These are phyloP conservation scores for Takifugu flavidus DNA, from an alignment of 2,113 vertebrate species.

Conservation along the genomic window DNA sequence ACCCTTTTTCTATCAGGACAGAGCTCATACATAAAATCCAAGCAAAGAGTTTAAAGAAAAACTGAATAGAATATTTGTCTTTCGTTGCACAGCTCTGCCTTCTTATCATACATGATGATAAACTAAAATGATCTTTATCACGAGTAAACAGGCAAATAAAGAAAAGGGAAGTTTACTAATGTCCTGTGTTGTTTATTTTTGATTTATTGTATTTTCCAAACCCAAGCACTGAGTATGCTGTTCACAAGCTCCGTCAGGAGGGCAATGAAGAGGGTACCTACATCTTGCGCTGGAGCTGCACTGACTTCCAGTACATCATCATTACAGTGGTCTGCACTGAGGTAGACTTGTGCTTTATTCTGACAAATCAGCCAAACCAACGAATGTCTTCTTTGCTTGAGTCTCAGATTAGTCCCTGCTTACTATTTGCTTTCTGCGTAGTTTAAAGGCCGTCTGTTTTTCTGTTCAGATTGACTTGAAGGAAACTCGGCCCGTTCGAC, in stretches of 20 bases:
- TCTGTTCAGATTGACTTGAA: conserved; percentile 46
- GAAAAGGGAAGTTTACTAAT: too few relatives aligned
- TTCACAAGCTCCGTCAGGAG: conserved; percentile 89
- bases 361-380: background rate
- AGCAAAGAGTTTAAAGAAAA: too few relatives aligned
- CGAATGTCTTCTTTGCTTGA: background rate
- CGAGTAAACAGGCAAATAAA: too few relatives aligned
- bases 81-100: too few relatives aligned
- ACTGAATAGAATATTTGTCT: too few relatives aligned
- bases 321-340: conserved; percentile 93
- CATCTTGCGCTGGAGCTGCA: conserved; percentile 93
- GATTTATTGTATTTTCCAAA: background rate
- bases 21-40: too few relatives aligned
- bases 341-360: conserved; percentile 40
- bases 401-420: background rate
- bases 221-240: conserved; percentile 89
- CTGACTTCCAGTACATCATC: conserved; percentile 91
- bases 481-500: conserved; percentile 63
- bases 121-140: too few relatives aligned
- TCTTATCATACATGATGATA: too few relatives aligned
- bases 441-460: background rate
- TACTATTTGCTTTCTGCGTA: background rate
- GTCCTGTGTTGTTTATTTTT: background rate
- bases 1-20: too few relatives aligned
- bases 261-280: conserved; percentile 90